Base-by-base conservation (phyloP, 2,888 invertebrate genomes). In the Drosophila differens region DNA sequence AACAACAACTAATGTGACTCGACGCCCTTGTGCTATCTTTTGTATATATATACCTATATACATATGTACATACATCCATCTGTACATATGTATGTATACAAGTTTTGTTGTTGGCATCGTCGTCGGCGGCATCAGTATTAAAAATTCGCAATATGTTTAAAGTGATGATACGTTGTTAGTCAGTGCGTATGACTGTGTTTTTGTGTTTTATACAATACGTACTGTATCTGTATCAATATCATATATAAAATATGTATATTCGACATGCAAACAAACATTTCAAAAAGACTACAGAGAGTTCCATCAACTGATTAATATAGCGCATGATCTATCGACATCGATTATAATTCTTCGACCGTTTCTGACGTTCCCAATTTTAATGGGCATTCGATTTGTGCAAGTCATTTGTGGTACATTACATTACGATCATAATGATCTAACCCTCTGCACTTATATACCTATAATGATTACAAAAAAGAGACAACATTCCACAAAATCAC, bases 111-210 rank as follows among this genome's bases (percentile, higher is more conserved):
- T 64, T 75, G 65, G 51, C 61, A 55, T 64, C 47, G 49, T n/a
- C n/a, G 66, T 60, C 52, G 53, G n/a, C 30, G 60, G 58, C 70
- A 65, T 65, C 32, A 66, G 70, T 72, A 76, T 76, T 76, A 14
- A 39, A 76, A 76, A 79, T 81, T 79, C 60, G 76, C 68, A 79
- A 66, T 66, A 72, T 76, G 19, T 63, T 81, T 51, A 76, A 81
- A 72, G 53, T 68, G 70, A 63, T 66, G 55, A 66, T 74, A 79
- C 64, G 74, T 64, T 79, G 41, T 47, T 35, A 28, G 39, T 62
- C 32, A 35, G 35, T 62, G 58, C 22, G 52, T 63, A 33, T 60
- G 19, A 37, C 25, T 37, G 30, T 22, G n/a, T n/a, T 14, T 51
- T 33, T 28, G 12, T 9, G 39, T 10, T 47, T 16, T 41, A 19